Evolutionary conservation across 2,797 vertebrate species (phyloP).

Genomic region (Liparis tanakae): DNA sequence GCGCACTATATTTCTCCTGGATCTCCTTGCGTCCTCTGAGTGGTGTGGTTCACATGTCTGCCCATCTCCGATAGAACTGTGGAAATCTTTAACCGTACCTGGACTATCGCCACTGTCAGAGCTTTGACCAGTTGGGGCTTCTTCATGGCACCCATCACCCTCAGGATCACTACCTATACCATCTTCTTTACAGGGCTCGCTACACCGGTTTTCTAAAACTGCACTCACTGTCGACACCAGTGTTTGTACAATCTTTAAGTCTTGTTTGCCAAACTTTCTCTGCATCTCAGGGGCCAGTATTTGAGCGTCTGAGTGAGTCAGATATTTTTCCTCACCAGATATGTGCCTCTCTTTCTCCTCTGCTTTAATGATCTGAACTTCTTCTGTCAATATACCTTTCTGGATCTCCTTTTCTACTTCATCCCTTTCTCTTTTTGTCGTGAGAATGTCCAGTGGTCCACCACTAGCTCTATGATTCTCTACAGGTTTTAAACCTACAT

Average conservation of each 20-base stretch:
- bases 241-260: constrained; percentile 9
- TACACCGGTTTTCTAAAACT: constrained; percentile 8
- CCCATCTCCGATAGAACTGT: constrained; percentile 7
- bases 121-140: constrained; percentile 20
- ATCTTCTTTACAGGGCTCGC: constrained; percentile 18
- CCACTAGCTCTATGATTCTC: constrained; percentile 21
- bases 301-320: constrained; percentile 42
- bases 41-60: constrained; percentile 57
- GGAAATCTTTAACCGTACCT: constrained; percentile 19
- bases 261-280: constrained; percentile 21
- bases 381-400: constrained; percentile 35
- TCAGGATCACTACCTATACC: not conserved
- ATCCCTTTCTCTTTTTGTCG: constrained; percentile 23
- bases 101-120: constrained; percentile 14
- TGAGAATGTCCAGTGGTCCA: constrained; percentile 13
- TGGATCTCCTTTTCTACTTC: constrained; percentile 53
- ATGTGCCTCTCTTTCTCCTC: constrained; percentile 53
- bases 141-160: constrained; percentile 21
- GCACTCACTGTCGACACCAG: constrained; percentile 2
- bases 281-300: constrained; percentile 69
- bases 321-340: constrained; percentile 27
- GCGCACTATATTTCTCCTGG: constrained; percentile 88
- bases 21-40: constrained; percentile 78
- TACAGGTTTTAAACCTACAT: constrained; percentile 1
- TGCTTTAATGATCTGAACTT: constrained; percentile 47